Evolutionary conservation across 2,113 vertebrate genomes (phyloP).

Genomic region (Tor tambroides): DNA sequence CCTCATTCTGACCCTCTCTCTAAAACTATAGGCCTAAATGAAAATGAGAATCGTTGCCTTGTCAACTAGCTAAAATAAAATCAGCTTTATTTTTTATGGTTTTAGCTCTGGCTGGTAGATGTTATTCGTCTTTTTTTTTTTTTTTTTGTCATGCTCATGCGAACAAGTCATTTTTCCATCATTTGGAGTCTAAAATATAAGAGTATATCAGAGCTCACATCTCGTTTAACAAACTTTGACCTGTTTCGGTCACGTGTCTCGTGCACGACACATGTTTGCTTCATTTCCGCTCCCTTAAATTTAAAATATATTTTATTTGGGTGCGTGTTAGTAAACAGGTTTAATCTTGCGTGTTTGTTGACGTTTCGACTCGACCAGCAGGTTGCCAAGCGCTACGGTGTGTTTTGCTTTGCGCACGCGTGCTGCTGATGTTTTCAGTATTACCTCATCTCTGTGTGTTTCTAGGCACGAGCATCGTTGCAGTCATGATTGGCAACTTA

Average conservation of each 20-base stretch:
- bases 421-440: conserved; percentile 6
- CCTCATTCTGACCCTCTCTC: too few relatives aligned
- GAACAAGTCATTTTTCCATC: not conserved
- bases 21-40: too few relatives aligned
- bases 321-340: not conserved
- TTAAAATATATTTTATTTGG: not conserved
- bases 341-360: not conserved
- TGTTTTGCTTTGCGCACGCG: not conserved
- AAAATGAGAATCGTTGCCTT: not conserved
- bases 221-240: not conserved
- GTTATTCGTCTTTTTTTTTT: too few relatives aligned
- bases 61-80: too few relatives aligned
- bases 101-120: too few relatives aligned
- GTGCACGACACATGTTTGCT: not conserved
- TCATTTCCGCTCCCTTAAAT: not conserved
- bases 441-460: conserved; percentile 37
- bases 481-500: conserved; percentile 84
- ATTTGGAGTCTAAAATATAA: not conserved
- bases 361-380: not conserved
- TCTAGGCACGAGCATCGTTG: conserved; percentile 82
- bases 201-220: too few relatives aligned
- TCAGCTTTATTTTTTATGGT: too few relatives aligned
- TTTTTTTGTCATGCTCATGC: not conserved
- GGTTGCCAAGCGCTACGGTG: not conserved
- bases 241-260: not conserved